phyloP scores from a whole-genome alignment of 2,797 vertebrate species.

The Somateria mollissima region DNA sequence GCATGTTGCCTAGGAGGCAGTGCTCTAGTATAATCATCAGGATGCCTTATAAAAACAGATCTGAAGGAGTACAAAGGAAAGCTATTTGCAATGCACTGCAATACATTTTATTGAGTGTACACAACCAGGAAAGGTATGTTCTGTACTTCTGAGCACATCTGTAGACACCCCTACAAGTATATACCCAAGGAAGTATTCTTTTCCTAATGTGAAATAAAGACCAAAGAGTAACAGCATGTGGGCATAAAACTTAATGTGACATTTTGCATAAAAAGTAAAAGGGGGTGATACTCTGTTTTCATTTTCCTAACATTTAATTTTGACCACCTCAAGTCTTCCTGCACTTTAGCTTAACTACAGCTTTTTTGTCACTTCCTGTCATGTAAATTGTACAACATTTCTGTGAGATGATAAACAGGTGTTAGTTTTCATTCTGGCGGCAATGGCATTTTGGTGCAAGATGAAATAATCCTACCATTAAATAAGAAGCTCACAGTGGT shows the following conservation, averaged over 20 bases:
- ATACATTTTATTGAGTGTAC: conserved; percentile 17
- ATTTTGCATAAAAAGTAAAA: neutral
- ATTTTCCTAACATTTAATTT: conserved; percentile 25
- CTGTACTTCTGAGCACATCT: conserved; percentile 43
- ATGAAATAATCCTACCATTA: conserved; percentile 63
- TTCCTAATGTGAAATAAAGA: conserved; percentile 25
- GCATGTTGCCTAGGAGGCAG: conserved; percentile 27
- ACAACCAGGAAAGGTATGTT: conserved; percentile 16
- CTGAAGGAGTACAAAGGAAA: conserved; percentile 53
- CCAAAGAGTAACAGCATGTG: conserved; percentile 14
- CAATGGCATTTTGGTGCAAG: conserved; percentile 9
- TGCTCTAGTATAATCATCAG: conserved; percentile 20
- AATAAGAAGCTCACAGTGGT: conserved; percentile 56
- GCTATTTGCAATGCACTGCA: conserved; percentile 16
- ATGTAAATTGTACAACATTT: neutral
- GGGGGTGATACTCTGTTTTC: neutral
- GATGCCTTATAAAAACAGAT: conserved; percentile 50
- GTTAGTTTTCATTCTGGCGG: conserved; percentile 59
- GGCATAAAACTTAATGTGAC: conserved; percentile 7
- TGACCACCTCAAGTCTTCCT: conserved; percentile 21
- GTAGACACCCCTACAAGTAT: neutral
- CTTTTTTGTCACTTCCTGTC: conserved; percentile 30
- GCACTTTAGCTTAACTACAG: neutral
- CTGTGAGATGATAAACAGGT: conserved; percentile 59
- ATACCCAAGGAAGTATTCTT: neutral